Conservation (phyloP, 1,140 invertebrate genomes). For the Ceratosolen solmsi region DNA sequence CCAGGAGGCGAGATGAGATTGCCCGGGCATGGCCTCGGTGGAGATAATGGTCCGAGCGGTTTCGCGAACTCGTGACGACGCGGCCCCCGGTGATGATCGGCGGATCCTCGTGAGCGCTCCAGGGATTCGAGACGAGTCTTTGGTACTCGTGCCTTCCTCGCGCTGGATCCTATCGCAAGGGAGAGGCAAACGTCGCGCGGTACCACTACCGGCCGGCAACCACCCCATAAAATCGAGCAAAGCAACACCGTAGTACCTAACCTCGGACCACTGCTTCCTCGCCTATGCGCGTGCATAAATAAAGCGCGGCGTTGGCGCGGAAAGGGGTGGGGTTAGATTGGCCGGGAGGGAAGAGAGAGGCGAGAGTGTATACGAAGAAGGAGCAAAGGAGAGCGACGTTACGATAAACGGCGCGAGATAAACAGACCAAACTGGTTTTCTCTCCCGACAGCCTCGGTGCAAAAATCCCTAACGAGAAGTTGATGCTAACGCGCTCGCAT, state of each 20-base stretch:
- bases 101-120: constrained; percentile 5
- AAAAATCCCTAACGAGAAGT: constrained; percentile 62
- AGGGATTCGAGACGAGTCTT: constrained; percentile 32
- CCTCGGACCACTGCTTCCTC: background rate
- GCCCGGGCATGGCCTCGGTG: too few species aligned
- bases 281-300: background rate
- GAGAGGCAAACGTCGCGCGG: background rate
- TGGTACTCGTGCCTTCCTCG: constrained; percentile 15
- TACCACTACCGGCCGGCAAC: background rate
- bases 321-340: background rate
- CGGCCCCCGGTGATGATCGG: background rate
- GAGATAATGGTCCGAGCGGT: background rate
- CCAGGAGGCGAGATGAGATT: background rate
- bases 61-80: constrained; percentile 17
- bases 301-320: background rate
- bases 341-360: background rate
- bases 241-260: background rate
- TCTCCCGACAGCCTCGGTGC: background rate
- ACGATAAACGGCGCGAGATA: constrained; percentile 61
- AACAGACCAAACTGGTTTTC: constrained; percentile 61
- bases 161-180: constrained; percentile 10
- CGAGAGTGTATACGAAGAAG: too few species aligned
- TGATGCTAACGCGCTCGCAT: constrained; percentile 54
- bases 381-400: background rate
- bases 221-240: background rate